Base-by-base conservation (phyloP, 1,140 invertebrate species). In the Ceratina japonica region DNA sequence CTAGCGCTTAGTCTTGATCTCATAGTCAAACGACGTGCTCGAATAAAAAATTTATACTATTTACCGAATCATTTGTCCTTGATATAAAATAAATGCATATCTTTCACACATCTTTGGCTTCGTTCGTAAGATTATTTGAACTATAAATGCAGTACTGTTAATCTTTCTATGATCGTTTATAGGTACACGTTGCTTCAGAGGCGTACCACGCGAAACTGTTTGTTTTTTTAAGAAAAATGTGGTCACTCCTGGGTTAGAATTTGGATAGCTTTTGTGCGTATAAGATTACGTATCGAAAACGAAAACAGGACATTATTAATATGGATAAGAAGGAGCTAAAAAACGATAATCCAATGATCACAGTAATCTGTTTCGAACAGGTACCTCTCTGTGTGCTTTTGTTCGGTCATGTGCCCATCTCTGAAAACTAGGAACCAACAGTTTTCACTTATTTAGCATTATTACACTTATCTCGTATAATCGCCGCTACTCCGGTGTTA, bases 361-460 rank as follows among this genome's bases (percentile, higher is more conserved):
- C 77, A 75, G 70, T 59, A 68, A 79, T 79, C 66, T 54, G 78
- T 52, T 75, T 61, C 12, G 4, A 71, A 81, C 79, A 82, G 76
- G 76, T 75, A 84, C 72, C 27, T 82, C 27, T 82, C 59, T 37
- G 37, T 82, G 66, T 82, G 71, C 78, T 64, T 79, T 79, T 70
- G 75, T 81, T 81, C 51, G 51, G 8, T 81, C 20, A 58, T 73
- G 75, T 89, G 87, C 88, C 89, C 85, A 89, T 86, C 83, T 83
- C 69, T 64, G 72, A 86, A 87, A 89, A 84, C 87, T 89, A 89
- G 88, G 86, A 90, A 89, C 87, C 86, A 87, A 85, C 81, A 87
- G 80, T 85, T 85, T 82, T 86, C 75, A 83, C 66, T 81, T 80
- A 80, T 79, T 83, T 71, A 78, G 15, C 52, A 66, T 82, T 82